Percentiles rank a stretch among this genome's conserved stretches.
These are phyloP conservation scores for Dryadula phaetusa DNA, from an alignment of 2,888 invertebrate species.

Conservation along the genomic window DNA sequence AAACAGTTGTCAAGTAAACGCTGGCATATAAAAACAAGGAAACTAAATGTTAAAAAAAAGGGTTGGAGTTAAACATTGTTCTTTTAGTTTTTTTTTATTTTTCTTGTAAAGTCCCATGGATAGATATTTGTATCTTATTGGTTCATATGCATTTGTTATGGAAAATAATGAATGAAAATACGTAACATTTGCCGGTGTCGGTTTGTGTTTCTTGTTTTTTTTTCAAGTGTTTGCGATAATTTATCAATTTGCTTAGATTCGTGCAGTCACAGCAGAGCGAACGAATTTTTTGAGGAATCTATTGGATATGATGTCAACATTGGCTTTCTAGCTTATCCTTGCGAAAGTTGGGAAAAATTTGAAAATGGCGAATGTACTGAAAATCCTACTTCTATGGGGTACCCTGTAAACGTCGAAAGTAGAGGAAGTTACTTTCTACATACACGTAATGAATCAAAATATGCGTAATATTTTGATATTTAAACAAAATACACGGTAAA, in stretches of 20 bases:
- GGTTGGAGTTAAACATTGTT: too few relatives aligned
- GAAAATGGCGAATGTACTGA: conserved; percentile 67
- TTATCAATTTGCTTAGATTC: conserved; percentile 69
- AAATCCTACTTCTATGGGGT: conserved; percentile 82
- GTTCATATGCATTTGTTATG: too few relatives aligned
- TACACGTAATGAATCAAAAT: conserved; percentile 83
- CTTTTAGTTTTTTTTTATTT: too few relatives aligned
- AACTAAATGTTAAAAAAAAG: too few relatives aligned
- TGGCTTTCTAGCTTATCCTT: conserved; percentile 84
- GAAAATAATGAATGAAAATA: too few relatives aligned
- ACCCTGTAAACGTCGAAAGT: conserved; percentile 58
- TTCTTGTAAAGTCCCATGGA: too few relatives aligned
- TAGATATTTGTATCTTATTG: too few relatives aligned
- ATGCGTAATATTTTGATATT: conserved; percentile 44
- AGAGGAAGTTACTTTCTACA: conserved; percentile 85
- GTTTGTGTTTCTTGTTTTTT: background rate
- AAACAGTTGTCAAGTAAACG: too few relatives aligned
- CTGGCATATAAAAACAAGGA: too few relatives aligned
- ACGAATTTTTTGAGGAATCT: conserved; percentile 86
- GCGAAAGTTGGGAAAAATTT: conserved; percentile 81
- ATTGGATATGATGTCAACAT: conserved; percentile 70
- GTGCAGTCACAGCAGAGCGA: conserved; percentile 88
- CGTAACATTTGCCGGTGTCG: too few relatives aligned
- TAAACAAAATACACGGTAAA: background rate
- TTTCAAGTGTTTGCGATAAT: too few relatives aligned